Evolutionary conservation across 2,888 invertebrate species (phyloP), one percentile per base, ranked within the genome.

Genomic region (Dicranocentrus wangi): DNA sequence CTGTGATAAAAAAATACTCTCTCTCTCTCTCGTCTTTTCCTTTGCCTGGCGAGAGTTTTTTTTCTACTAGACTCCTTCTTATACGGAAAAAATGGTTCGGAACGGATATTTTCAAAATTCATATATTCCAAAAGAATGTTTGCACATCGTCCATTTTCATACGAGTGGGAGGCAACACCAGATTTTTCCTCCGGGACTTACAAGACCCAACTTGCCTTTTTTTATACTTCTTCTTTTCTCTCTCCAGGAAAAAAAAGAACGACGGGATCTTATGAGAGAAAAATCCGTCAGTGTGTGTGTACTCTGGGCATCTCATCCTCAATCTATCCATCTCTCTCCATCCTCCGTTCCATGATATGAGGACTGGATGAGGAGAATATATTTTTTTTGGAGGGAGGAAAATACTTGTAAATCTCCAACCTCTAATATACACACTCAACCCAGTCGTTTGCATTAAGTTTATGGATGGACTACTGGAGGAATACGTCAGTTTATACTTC

Each of bases 71-170:
- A n/a, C n/a, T n/a, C n/a, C n/a, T n/a, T n/a, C n/a, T n/a, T n/a
- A n/a, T n/a, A n/a, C n/a, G n/a, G n/a, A n/a, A n/a, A n/a, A 32
- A 32, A 32, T 32, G 32, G 3, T 32, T n/a, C n/a, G n/a, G n/a
- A n/a, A n/a, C n/a, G 32, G 32, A 32, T 32, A 32, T 13, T 55
- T 61, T 80, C 60, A 69, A 80, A 73, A 80, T 80, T 80, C 80
- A 80, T 80, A 42, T 80, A 80, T 80, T 80, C 73, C 60, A 51
- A 51, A n/a, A 70, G 66, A 66, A 53, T 79, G 72, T 79, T 79
- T 79, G 79, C 79, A 72, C 79, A 79, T 72, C 71, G 65, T 71
- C 71, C 28, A 72, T 79, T 79, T 72, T 70, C 65, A 77, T 76
- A 21, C 21, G 61, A 72, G 43, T 61, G 42, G 47, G 61, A 72